Evolutionary conservation across 2,888 invertebrate species (phyloP), one percentile per base, ranked within the genome.

Genomic region (Acrobasis consociella): DNA sequence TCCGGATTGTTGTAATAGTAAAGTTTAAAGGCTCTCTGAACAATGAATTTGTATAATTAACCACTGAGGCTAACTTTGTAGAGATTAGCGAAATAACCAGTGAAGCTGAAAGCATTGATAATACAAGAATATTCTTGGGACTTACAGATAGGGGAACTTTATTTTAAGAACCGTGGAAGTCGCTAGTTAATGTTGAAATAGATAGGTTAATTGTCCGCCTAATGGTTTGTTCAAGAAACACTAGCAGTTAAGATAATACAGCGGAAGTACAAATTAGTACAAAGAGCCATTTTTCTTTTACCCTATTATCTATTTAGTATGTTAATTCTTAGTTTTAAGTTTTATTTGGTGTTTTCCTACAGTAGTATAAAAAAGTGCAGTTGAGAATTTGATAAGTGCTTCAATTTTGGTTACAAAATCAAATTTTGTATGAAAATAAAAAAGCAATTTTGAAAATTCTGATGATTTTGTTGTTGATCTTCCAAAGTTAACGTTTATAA

Each of bases 101-200:
- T 46, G 46, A 46, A 46, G 13, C 46, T 46, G 13, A 46, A 46
- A 46, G n/a, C 13, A 13, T n/a, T 46, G 13, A 46, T 31, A 13
- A 11, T n/a, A n/a, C 42, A 42, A 42, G 42, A 11, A 42, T 7
- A 31, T 31, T 31, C 31, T 5, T 31, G 11, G 11, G 8, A 42
- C 2, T 42, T 46, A 5, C n/a, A 46, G n/a, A 46, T 13, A n/a
- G 46, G 11, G 11, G 13, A 37, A 52, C 11, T 55, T 39, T 55
- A 38, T 39, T 55, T 55, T 52, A 31, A 52, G 42, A 39, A 56
- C 42, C 42, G 7, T 46, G 22, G 42, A 56, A 56, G 22, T 56
- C 46, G 17, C 22, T 39, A 15, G 38, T 55, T 39, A 55, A 55
- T 46, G 42, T 56, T 56, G 39, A 16, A 22, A 17, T 42, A 56